Evolutionary conservation across 2,113 vertebrate genomes (phyloP), one percentile per base, ranked within the genome.

Genomic region (Heterochromis multidens): DNA sequence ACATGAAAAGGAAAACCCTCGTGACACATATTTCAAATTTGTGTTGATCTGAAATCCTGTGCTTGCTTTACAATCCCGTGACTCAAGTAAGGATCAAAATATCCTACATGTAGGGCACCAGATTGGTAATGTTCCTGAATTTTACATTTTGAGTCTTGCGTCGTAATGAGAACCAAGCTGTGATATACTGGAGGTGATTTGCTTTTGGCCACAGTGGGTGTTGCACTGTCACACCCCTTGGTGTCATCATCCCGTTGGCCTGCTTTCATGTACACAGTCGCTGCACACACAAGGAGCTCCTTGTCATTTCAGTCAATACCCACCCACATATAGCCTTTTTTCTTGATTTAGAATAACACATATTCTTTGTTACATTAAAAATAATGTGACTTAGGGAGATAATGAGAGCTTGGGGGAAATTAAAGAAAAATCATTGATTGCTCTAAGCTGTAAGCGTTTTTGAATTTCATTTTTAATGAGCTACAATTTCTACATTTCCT

Each of bases 201-300:
- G 90, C 84, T 85, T 74, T 79, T 56, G 89, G 88, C 80, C 81
- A 82, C 57, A 83, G 63, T 65, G 63, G 77, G 57, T 91, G 87
- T 95, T 95, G 87, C 95, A 52, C 86, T 33, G 85, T 92, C 87
- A 89, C 82, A 52, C 86, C 83, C 89, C 76, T 91, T 56, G 49
- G 87, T 94, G 95, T 95, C 94, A 90, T 94, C 94, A 95, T 93
- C 89, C 76, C 13, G 4, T 77, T 88, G 77, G 90, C 56, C 79
- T 1, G 79, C 92, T 94, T 94, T 94, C 84, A 93, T 90, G 85
- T 89, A 78, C 84, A 80, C 80, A 80, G 57, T 65, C 3, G 9
- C 65, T 40, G 65, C 87, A 80, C 58, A 83, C 82, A 87, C 31
- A 87, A 8, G 7, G 25, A 74, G 67, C 77, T 83, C 46, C 72